These are phyloP conservation scores for Chydorus sphaericus DNA, from an alignment of 2,888 invertebrate species.

Conservation along the genomic window DNA sequence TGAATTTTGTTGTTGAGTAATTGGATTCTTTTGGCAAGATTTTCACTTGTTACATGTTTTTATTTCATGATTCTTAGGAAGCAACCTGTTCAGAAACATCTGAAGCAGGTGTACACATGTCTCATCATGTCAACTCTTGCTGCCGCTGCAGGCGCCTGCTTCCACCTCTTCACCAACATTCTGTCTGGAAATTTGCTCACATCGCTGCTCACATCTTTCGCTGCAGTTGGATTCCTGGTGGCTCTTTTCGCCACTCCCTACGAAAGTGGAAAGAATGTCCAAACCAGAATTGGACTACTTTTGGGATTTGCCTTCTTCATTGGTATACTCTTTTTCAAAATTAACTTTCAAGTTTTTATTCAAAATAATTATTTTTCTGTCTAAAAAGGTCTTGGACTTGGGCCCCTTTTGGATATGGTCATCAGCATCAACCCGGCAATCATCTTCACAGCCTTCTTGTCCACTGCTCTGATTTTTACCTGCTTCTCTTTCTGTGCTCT, in stretches of 20 bases:
- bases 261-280: slow-evolving; percentile 67
- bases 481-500: slow-evolving; percentile 81
- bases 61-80: slow-evolving; percentile 69
- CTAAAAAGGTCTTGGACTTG: slow-evolving; percentile 62
- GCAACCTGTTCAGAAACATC: slow-evolving; percentile 69
- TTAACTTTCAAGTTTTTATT: slow-evolving; percentile 10
- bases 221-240: slow-evolving; percentile 57
- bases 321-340: slow-evolving; percentile 30
- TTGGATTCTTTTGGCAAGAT: too few relatives aligned
- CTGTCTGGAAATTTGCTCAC: slow-evolving; percentile 53
- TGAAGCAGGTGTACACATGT: slow-evolving; percentile 90
- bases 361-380: not conserved
- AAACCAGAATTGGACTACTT: slow-evolving; percentile 63
- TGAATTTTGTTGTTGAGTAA: not conserved
- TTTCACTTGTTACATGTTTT: slow-evolving; percentile 18
- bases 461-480: slow-evolving; percentile 72
- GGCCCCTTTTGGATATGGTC: slow-evolving; percentile 68
- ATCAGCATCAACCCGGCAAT: slow-evolving; percentile 54
- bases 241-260: slow-evolving; percentile 60
- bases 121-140: slow-evolving; percentile 64
- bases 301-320: slow-evolving; percentile 75
- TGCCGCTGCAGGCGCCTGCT: slow-evolving; percentile 66
- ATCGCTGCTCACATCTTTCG: slow-evolving; percentile 54
- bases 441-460: slow-evolving; percentile 70
- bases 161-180: slow-evolving; percentile 37